A percentile compares a stretch with the other conserved stretches of the same genome.
Evolutionary conservation across 2,113 vertebrate species (phyloP).

Genomic region (Corythoichthys haematopterus): DNA sequence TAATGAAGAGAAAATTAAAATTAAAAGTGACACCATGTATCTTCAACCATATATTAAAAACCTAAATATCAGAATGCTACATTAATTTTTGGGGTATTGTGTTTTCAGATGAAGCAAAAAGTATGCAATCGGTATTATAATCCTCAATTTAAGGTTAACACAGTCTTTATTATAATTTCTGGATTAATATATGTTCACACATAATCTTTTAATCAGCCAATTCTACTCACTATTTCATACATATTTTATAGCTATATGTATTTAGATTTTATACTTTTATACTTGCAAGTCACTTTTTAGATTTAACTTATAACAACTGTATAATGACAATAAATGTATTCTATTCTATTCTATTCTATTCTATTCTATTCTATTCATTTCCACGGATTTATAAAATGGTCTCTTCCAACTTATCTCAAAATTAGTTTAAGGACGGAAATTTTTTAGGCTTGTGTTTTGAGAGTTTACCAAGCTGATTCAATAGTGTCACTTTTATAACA

Average conservation of each 20-base stretch:
- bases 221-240: too few relatives aligned
- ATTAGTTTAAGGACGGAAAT: neutral
- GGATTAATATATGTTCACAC: neutral
- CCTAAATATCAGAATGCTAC: neutral
- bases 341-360: too few relatives aligned
- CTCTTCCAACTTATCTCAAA: neutral
- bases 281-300: too few relatives aligned
- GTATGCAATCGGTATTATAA: neutral
- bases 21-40: neutral
- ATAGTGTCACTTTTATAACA: neutral
- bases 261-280: too few relatives aligned
- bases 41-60: neutral
- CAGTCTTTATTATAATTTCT: neutral
- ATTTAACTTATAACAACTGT: too few relatives aligned
- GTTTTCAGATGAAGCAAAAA: neutral
- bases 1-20: neutral
- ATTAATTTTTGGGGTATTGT: neutral
- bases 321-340: too few relatives aligned
- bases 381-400: neutral
- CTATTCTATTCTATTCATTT: too few relatives aligned
- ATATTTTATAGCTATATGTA: too few relatives aligned
- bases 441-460: neutral
- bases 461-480: neutral
- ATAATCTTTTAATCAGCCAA: neutral
- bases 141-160: neutral